phyloP scores from a whole-genome alignment of 2,797 vertebrate species.

The Arremon aurantiirostris region DNA sequence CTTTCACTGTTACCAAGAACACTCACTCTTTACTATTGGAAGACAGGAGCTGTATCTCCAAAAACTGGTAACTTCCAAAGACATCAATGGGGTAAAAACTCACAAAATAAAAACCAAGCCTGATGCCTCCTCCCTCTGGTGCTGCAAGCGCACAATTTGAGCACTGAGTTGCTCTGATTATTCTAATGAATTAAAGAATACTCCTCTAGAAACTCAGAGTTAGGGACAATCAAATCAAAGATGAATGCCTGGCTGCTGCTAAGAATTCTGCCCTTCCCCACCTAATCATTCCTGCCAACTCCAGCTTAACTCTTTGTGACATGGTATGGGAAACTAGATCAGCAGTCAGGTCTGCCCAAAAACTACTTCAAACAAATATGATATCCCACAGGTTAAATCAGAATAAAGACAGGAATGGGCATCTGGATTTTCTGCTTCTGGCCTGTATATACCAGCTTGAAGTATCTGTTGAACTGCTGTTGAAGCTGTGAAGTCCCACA shows the following conservation, averaged over 20 bases:
- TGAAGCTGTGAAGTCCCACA: neutral
- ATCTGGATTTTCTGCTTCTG: neutral
- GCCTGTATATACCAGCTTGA: neutral
- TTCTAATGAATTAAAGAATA: neutral
- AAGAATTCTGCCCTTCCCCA: neutral
- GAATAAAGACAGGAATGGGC: neutral
- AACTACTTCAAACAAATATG: neutral
- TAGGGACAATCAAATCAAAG: neutral
- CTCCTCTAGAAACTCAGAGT: neutral
- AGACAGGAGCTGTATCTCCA: neutral
- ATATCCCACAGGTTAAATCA: neutral
- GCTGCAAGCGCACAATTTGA: neutral
- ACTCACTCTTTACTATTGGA: neutral
- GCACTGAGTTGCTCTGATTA: neutral
- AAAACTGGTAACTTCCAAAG: neutral
- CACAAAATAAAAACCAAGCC: neutral
- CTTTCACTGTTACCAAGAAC: neutral
- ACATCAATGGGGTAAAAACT: neutral
- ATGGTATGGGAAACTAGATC: neutral
- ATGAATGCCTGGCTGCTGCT: neutral
- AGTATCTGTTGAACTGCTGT: neutral
- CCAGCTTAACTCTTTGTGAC: neutral
- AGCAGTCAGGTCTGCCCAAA: neutral
- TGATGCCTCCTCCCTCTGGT: rapidly evolving
- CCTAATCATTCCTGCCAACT: neutral